Evolutionary conservation across 2,797 vertebrate species (phyloP).

Genomic region (Halcyon chelicuti): DNA sequence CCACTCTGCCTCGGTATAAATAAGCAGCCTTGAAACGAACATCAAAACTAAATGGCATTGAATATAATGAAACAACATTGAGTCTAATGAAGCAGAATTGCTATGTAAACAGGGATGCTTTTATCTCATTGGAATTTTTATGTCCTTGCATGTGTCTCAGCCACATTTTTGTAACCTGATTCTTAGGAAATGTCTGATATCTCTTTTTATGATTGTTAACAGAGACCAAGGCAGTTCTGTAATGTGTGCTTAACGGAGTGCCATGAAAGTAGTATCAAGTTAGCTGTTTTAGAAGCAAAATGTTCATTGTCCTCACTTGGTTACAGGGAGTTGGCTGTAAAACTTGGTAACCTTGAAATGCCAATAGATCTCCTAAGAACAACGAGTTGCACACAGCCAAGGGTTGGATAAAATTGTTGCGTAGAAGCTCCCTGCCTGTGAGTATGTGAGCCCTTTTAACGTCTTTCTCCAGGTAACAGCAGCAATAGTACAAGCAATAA

Average conservation of each 20-base stretch:
- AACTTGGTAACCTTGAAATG: background rate
- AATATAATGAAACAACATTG: constrained; percentile 78
- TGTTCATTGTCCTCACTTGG: accelerated
- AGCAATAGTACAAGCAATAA: background rate
- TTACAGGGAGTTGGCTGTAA: background rate
- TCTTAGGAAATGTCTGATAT: constrained; percentile 46
- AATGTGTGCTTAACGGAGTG: background rate
- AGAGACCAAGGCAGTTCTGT: background rate
- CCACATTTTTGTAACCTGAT: constrained; percentile 64
- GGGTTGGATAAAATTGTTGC: accelerated
- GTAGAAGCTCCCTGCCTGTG: background rate
- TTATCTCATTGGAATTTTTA: constrained; percentile 81
- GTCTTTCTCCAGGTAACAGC: background rate
- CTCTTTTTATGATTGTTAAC: background rate
- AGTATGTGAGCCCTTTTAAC: background rate
- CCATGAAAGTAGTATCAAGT: background rate
- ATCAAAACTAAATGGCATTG: constrained; percentile 82
- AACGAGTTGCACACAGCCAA: background rate
- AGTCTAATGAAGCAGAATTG: constrained; percentile 79
- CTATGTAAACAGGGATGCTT: constrained; percentile 72
- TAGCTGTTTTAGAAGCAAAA: background rate
- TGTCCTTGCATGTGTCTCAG: constrained; percentile 77
- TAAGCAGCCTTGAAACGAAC: constrained; percentile 80
- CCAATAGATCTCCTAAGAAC: background rate
- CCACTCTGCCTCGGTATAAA: constrained; percentile 60